These are phyloP conservation scores for Thysanoteuthis rhombus DNA, from an alignment of 2,888 invertebrate species.

Conservation along the genomic window DNA sequence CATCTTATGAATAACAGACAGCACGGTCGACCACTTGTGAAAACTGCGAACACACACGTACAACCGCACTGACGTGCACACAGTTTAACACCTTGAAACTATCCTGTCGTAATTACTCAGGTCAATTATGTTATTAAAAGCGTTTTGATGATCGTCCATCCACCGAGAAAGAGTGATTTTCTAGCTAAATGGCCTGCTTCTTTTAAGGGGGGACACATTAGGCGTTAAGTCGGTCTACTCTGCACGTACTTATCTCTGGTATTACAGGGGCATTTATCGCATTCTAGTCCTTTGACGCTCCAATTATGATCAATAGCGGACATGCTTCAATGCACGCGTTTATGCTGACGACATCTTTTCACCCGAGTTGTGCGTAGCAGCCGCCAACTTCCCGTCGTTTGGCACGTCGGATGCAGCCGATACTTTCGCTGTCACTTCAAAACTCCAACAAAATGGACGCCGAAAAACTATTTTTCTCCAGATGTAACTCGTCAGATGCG, in stretches of 20 bases:
- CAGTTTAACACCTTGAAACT: not conserved
- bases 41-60: not conserved
- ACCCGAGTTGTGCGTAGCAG: not conserved
- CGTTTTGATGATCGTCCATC: not conserved
- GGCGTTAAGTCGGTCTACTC: not conserved
- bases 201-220: not conserved
- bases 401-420: not conserved
- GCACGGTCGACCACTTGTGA: not conserved
- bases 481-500: not conserved
- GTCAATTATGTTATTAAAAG: not conserved
- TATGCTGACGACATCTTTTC: not conserved
- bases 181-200: not conserved
- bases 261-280: not conserved
- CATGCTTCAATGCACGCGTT: not conserved
- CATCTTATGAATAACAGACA: not conserved
- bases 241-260: not conserved
- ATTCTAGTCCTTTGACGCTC: not conserved
- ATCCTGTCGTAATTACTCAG: not conserved
- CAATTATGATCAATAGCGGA: not conserved
- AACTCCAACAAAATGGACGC: not conserved
- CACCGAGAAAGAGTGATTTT: not conserved
- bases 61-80: not conserved
- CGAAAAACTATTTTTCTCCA: not conserved
- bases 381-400: constrained; percentile 12
- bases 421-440: not conserved